Base-by-base conservation (phyloP, 2,888 invertebrate genomes). In the Ornithoptera alexandrae region DNA sequence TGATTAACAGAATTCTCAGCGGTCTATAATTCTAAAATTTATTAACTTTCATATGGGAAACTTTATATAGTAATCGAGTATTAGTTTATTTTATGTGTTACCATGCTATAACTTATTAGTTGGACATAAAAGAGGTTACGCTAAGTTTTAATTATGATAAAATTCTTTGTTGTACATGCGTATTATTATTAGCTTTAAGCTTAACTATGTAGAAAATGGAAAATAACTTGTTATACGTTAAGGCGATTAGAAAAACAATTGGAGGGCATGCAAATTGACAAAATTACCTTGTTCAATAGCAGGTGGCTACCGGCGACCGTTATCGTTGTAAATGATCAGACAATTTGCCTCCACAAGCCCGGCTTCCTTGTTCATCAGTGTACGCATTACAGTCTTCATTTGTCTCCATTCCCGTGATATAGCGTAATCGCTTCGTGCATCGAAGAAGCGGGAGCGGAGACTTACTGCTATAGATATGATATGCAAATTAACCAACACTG, bases 321-420 rank as follows among this genome's bases (percentile, higher is more conserved):
- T 87, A 84, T 82, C 77, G 86, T 87, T 86, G 87, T 85, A 86
- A 89, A 87, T 85, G 84, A 76, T 78, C 76, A 73, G 64, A 84
- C 84, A 87, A 88, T 87, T 87, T 88, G 74, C 84, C 69, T 74
- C 71, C 72, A 30, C 30, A 72, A 73, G 71, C 72, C 73, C 63
- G 62, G 73, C 85, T 87, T 88, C 87, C 87, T 83, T 77, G 81
- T 82, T 83, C 71, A 68, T 70, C 67, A 64, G 67, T 57, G 63
- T 20, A 59, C 65, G 65, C 61, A 65, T 66, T 69, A 73, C 53
- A 65, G 62, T 62, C 36, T 69, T 71, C 71, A 71, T 65, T 65
- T 20, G 57, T 57, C 64, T 65, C 50, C 50, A 53, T 69, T 71
- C 67, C 46, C n/a, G 57, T 58, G 58, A 58, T 57, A 18, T 36